phyloP scores from a whole-genome alignment of 1,140 invertebrate species.

The Hyles vespertilio region DNA sequence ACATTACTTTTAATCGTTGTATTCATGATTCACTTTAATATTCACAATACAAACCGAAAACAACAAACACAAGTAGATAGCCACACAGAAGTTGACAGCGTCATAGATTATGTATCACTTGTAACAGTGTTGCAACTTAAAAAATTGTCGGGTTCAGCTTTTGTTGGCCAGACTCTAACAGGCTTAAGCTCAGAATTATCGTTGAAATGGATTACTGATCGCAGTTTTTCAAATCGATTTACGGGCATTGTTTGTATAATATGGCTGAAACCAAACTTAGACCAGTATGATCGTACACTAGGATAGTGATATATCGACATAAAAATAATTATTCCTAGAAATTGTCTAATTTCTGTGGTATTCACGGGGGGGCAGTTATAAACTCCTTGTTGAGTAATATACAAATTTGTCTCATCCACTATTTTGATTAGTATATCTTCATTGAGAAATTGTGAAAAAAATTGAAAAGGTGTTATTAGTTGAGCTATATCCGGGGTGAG shows the following conservation, averaged over 20 bases:
- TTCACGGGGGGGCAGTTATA: constrained; percentile 15
- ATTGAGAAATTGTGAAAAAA: constrained; percentile 11
- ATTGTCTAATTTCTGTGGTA: constrained; percentile 27
- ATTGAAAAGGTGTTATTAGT: constrained; percentile 19
- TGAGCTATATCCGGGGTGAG: constrained; percentile 13
- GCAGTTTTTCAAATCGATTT: constrained; percentile 27
- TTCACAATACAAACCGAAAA: too few relatives aligned
- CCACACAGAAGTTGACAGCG: too few relatives aligned
- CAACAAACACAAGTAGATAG: too few relatives aligned
- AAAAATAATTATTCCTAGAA: constrained; percentile 29
- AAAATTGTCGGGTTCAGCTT: too few relatives aligned
- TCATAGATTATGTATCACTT: too few relatives aligned
- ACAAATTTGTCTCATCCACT: constrained; percentile 19
- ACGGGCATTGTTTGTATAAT: constrained; percentile 19
- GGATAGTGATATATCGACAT: neutral
- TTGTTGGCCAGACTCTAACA: too few relatives aligned
- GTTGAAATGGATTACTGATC: constrained; percentile 27
- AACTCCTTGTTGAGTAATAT: constrained; percentile 19
- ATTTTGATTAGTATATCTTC: too few relatives aligned
- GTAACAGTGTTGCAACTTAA: too few relatives aligned
- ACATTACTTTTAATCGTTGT: too few relatives aligned
- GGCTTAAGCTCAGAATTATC: constrained; percentile 22
- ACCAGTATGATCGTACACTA: neutral
- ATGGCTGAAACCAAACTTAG: constrained; percentile 2
- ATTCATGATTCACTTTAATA: too few relatives aligned